Conservation (phyloP, 2,888 invertebrate species). For the Mesorhabditis belari region DNA sequence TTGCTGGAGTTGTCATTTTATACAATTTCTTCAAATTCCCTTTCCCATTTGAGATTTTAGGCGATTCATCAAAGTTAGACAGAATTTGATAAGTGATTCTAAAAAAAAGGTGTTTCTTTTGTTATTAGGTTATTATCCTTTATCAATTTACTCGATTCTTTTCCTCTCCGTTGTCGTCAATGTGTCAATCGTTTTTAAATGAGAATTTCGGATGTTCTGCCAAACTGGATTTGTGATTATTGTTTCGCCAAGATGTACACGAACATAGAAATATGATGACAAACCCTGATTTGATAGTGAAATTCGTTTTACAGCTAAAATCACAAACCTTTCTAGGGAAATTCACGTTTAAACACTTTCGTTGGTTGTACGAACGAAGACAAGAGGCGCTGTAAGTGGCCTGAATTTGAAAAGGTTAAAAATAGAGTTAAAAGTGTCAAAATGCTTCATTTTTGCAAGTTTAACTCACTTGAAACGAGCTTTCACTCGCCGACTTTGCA, state of each 20-base stretch:
- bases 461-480: neutral
- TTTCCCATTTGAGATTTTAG: neutral
- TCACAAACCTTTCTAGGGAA: neutral
- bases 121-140: neutral
- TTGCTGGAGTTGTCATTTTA: neutral
- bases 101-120: too few species aligned
- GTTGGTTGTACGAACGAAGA: slow-evolving; percentile 1
- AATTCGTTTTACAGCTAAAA: neutral
- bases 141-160: slow-evolving; percentile 4
- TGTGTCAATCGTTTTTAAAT: slow-evolving; percentile 4
- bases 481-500: neutral
- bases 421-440: too few species aligned
- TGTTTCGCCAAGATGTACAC: slow-evolving; percentile 2
- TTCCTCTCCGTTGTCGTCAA: slow-evolving; percentile 3
- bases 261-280: slow-evolving; percentile 1
- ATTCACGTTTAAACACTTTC: slow-evolving; percentile 11
- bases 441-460: too few species aligned
- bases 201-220: slow-evolving; percentile 2
- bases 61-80: neutral
- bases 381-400: slow-evolving; percentile 4
- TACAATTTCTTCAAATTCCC: neutral
- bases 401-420: neutral
- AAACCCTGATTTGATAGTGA: neutral
- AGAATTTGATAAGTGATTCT: neutral
- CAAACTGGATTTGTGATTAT: slow-evolving; percentile 8